These are phyloP conservation scores for Drosophila neotestacea DNA, from an alignment of 2,888 invertebrate genomes.

Conservation along the genomic window DNA sequence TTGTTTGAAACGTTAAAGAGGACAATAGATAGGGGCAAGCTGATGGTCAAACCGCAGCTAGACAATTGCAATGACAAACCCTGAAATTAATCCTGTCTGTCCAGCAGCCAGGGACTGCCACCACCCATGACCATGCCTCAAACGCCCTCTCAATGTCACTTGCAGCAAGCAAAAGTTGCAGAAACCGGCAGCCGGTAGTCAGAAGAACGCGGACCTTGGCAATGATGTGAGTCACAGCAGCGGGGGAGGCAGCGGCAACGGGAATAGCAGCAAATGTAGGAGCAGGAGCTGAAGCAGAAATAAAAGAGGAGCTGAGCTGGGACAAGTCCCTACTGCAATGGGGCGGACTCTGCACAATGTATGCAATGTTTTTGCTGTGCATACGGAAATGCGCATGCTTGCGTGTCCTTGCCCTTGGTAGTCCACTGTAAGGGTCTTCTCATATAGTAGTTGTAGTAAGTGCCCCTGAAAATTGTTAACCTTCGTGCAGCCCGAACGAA, in stretches of 20 bases:
- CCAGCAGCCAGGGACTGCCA: constrained; percentile 24
- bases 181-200: constrained; percentile 27
- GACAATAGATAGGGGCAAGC: constrained; percentile 10
- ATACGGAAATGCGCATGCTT: constrained; percentile 83
- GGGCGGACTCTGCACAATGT: constrained; percentile 21
- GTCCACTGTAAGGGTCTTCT: constrained; percentile 31
- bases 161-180: constrained; percentile 52
- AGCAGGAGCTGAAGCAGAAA: constrained; percentile 5
- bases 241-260: neutral
- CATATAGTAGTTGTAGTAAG: constrained; percentile 46
- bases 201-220: constrained; percentile 51
- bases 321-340: constrained; percentile 37
- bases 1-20: constrained; percentile 32
- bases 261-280: neutral
- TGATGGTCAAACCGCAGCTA: constrained; percentile 32
- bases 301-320: constrained; percentile 18
- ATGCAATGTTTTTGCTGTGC: constrained; percentile 40
- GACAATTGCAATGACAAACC: constrained; percentile 48
- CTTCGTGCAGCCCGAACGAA: constrained; percentile 69
- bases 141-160: constrained; percentile 64
- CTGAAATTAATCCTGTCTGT: constrained; percentile 59
- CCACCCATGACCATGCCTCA: constrained; percentile 3
- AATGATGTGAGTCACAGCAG: constrained; percentile 39
- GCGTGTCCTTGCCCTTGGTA: constrained; percentile 85
- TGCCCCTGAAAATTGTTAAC: constrained; percentile 67